Conservation (phyloP, 2,113 vertebrate genomes). For the Trematomus loennbergii region DNA sequence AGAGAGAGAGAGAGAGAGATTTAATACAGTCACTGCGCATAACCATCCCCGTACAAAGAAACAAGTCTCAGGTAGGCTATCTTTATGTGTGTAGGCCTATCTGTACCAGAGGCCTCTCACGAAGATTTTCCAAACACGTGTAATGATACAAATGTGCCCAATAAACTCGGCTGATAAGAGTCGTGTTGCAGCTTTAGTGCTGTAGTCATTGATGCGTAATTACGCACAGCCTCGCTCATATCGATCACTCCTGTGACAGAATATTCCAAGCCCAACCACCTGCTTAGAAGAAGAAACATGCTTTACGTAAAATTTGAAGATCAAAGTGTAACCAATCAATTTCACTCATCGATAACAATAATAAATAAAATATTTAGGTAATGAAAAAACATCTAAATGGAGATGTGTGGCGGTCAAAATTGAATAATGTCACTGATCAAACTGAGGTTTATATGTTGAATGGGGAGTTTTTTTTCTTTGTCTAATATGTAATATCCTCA, state of each 20-base stretch:
- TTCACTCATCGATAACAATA: not conserved
- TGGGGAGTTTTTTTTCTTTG: not conserved
- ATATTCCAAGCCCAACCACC: conserved; percentile 30
- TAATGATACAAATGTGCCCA: conserved; percentile 5
- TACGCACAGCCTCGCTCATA: conserved; percentile 46
- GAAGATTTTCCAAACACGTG: conserved; percentile 9
- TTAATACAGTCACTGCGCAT: conserved; percentile 37
- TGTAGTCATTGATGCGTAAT: conserved; percentile 64
- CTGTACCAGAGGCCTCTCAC: not conserved
- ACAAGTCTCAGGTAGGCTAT: conserved; percentile 8
- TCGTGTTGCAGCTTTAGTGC: conserved; percentile 13
- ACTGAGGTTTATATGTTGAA: not conserved
- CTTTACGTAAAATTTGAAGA: not conserved
- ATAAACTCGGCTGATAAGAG: conserved; percentile 15
- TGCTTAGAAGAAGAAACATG: not conserved
- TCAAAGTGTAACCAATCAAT: not conserved
- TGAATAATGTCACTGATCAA: no score
- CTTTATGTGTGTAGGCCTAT: not conserved
- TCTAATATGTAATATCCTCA: no score
- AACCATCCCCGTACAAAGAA: conserved; percentile 26
- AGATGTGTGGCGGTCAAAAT: no score
- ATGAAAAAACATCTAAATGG: no score
- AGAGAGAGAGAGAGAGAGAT: not conserved
- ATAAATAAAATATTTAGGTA: not conserved
- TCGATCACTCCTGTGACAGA: conserved; percentile 21